A percentile compares a stretch with the other conserved stretches of the same genome.
phyloP scores from a whole-genome alignment of 2,888 invertebrate species.

The Drepana falcataria region DNA sequence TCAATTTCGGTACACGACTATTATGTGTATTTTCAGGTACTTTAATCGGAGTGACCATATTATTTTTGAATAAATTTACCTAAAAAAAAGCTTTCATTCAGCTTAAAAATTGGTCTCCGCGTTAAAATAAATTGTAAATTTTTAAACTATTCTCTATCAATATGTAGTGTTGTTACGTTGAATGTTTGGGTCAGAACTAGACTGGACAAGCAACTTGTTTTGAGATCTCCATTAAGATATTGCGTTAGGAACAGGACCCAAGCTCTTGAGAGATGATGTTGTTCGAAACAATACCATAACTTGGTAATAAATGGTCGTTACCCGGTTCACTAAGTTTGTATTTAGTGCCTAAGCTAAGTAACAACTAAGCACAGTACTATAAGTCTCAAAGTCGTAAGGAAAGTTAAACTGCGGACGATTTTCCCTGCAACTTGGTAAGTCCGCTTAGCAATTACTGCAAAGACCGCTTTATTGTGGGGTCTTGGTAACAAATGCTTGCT shows the following conservation, averaged over 20 bases:
- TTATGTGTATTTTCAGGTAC: no score
- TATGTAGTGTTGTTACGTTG: no score
- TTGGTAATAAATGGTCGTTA: conserved; percentile 7
- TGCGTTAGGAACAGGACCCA: background rate
- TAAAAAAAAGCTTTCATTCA: no score
- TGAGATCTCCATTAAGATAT: background rate
- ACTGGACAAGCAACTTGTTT: background rate
- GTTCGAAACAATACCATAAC: background rate
- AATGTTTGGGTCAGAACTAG: no score
- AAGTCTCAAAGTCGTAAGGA: conserved; percentile 19
- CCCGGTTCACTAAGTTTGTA: conserved; percentile 9
- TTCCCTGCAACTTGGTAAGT: conserved; percentile 21
- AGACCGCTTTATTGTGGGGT: conserved; percentile 9
- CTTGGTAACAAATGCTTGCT: background rate
- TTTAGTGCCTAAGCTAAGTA: conserved; percentile 22
- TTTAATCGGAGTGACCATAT: no score
- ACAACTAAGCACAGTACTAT: conserved; percentile 8
- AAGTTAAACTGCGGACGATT: conserved; percentile 19
- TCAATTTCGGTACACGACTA: no score
- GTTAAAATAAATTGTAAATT: no score
- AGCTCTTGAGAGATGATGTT: background rate
- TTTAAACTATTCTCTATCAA: no score
- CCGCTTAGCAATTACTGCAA: conserved; percentile 22
- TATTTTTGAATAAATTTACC: no score
- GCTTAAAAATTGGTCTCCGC: no score